Percentiles rank a stretch among this genome's conserved stretches.
These are phyloP conservation scores for Solenopsis fugax DNA, from an alignment of 1,140 invertebrate species.

Conservation along the genomic window DNA sequence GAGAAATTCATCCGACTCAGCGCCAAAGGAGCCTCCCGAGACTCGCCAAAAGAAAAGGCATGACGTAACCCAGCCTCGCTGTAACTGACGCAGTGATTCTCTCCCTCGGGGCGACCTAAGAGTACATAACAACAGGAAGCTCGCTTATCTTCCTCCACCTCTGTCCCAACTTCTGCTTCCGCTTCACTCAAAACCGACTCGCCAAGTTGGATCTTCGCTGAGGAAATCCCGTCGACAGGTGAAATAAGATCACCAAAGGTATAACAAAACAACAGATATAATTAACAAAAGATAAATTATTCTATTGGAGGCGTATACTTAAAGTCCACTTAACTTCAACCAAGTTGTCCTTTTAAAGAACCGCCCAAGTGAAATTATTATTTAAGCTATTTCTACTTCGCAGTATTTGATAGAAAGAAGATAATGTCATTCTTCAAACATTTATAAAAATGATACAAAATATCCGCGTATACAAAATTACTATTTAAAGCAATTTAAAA, in stretches of 20 bases:
- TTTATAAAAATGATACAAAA: background rate
- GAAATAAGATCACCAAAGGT: conserved; percentile 28
- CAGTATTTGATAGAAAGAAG: background rate
- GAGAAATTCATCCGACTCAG: conserved; percentile 65
- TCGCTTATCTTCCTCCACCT: conserved; percentile 31
- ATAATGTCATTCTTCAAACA: background rate
- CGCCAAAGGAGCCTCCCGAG: conserved; percentile 32
- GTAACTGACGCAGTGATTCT: conserved; percentile 69
- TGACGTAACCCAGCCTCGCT: conserved; percentile 50
- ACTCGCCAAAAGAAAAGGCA: conserved; percentile 60
- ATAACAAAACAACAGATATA: conserved; percentile 26
- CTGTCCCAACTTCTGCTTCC: conserved; percentile 5
- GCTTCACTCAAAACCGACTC: conserved; percentile 2
- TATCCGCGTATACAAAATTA: background rate
- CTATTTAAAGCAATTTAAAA: background rate
- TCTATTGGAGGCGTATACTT: background rate
- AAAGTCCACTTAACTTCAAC: background rate
- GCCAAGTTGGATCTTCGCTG: background rate
- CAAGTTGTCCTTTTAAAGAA: background rate
- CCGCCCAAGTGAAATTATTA: background rate
- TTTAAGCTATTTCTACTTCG: background rate
- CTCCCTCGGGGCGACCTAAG: conserved; percentile 23
- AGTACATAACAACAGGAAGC: conserved; percentile 41
- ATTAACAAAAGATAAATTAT: conserved; percentile 54
- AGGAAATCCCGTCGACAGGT: conserved; percentile 50